Evolutionary conservation across 2,888 invertebrate species (phyloP).

Genomic region (Lasioglossum villosulum): DNA sequence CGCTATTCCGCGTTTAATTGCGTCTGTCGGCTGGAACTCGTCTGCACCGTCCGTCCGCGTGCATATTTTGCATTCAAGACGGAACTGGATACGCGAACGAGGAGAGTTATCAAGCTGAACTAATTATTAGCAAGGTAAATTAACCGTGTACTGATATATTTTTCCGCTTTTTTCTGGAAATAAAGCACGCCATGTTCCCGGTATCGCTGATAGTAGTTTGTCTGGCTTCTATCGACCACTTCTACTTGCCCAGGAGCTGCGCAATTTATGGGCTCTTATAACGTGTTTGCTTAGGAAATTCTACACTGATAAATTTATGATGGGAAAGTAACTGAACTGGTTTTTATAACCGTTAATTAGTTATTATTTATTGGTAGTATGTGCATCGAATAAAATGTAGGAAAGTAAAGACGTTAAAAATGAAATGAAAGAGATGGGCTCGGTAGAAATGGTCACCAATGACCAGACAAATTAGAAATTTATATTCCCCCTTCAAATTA

Average conservation of each 20-base stretch:
- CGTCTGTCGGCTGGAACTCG: conserved; percentile 10
- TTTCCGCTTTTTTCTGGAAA: not conserved
- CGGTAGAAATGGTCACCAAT: not conserved
- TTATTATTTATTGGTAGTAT: not conserved
- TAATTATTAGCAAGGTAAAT: not conserved
- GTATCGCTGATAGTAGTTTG: not conserved
- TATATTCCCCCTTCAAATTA: not conserved
- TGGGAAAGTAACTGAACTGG: not conserved
- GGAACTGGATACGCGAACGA: not conserved
- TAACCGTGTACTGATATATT: not conserved
- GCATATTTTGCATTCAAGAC: conserved; percentile 1
- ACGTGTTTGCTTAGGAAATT: not conserved
- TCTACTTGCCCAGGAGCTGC: not conserved
- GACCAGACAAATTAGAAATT: not conserved
- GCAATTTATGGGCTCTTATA: not conserved
- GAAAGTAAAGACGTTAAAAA: too few species aligned
- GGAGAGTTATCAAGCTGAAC: not conserved
- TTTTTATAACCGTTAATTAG: not conserved
- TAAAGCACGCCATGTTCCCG: too few species aligned
- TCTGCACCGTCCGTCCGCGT: not conserved
- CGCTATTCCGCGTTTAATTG: conserved; percentile 21
- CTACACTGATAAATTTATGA: not conserved
- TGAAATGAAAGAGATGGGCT: too few species aligned
- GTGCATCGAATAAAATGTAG: too few species aligned
- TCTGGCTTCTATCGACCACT: not conserved